Conservation (phyloP, 1,140 invertebrate species). For the Gryon sp. region DNA sequence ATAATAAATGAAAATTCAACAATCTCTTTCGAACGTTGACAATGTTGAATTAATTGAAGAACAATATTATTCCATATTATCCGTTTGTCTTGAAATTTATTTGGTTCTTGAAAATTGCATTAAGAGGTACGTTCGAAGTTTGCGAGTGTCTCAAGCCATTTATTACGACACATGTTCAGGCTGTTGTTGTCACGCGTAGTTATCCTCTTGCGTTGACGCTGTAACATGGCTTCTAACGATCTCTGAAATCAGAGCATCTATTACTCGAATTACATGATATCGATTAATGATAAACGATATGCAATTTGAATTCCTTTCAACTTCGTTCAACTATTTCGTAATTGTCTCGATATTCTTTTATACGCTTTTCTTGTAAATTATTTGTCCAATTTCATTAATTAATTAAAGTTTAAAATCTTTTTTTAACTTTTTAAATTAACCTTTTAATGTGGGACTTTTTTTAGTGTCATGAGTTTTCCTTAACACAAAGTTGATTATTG, state of each 20-base stretch:
- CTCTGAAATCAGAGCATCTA: constrained; percentile 54
- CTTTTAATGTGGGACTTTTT: too few species aligned
- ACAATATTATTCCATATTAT: too few species aligned
- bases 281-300: constrained; percentile 49
- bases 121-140: constrained; percentile 11
- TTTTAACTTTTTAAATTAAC: too few species aligned
- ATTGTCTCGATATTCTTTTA: too few species aligned
- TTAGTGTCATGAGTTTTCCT: too few species aligned
- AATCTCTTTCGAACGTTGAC: too few species aligned
- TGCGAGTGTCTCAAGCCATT: constrained; percentile 18
- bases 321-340: constrained; percentile 22
- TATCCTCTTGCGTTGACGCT: constrained; percentile 39
- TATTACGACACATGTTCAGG: constrained; percentile 38
- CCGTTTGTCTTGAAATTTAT: constrained; percentile 5
- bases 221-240: constrained; percentile 51
- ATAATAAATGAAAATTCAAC: too few species aligned
- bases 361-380: too few species aligned
- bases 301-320: constrained; percentile 26
- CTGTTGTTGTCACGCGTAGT: constrained; percentile 35
- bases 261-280: constrained; percentile 48
- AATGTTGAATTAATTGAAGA: too few species aligned
- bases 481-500: too few species aligned
- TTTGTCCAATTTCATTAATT: too few species aligned
- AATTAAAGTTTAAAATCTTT: too few species aligned
- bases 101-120: constrained; percentile 13